These are phyloP conservation scores for Saguinus midas DNA, from an alignment of 2,113 vertebrate species.

Conservation along the genomic window DNA sequence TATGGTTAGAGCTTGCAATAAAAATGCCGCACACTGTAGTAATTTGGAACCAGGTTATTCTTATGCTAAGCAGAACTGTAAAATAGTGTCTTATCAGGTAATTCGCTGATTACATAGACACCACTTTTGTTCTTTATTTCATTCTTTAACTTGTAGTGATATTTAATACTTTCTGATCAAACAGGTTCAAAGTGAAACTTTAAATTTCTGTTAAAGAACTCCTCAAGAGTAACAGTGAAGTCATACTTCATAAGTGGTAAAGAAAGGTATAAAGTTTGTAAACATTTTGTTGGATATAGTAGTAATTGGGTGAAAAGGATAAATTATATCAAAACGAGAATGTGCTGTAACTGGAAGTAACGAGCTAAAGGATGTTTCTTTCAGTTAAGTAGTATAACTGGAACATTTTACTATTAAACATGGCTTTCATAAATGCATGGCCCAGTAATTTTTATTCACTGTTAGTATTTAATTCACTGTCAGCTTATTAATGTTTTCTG, in stretches of 20 bases:
- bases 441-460: neutral
- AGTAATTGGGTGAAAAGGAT: neutral
- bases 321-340: slow-evolving; percentile 34
- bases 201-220: slow-evolving; percentile 33
- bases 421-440: neutral
- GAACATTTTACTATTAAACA: slow-evolving; percentile 34
- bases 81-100: neutral
- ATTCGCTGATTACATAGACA: neutral
- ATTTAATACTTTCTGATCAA: neutral
- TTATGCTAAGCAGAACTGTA: slow-evolving; percentile 20
- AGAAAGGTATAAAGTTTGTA: slow-evolving; percentile 6
- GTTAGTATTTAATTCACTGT: neutral
- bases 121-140: slow-evolving; percentile 31
- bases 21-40: neutral
- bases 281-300: slow-evolving; percentile 7
- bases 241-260: slow-evolving; percentile 29
- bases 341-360: neutral
- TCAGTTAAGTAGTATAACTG: slow-evolving; percentile 61
- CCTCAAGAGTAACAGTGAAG: slow-evolving; percentile 2
- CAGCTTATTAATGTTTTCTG: slow-evolving; percentile 58
- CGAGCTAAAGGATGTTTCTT: neutral
- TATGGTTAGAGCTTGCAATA: slow-evolving; percentile 37
- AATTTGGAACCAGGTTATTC: slow-evolving; percentile 14
- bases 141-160: slow-evolving; percentile 36
- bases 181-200: slow-evolving; percentile 16